Evolutionary conservation across 1,140 invertebrate genomes (phyloP), one percentile per base, ranked within the genome.

Genomic region (Pseudomyrmex flavicornis): DNA sequence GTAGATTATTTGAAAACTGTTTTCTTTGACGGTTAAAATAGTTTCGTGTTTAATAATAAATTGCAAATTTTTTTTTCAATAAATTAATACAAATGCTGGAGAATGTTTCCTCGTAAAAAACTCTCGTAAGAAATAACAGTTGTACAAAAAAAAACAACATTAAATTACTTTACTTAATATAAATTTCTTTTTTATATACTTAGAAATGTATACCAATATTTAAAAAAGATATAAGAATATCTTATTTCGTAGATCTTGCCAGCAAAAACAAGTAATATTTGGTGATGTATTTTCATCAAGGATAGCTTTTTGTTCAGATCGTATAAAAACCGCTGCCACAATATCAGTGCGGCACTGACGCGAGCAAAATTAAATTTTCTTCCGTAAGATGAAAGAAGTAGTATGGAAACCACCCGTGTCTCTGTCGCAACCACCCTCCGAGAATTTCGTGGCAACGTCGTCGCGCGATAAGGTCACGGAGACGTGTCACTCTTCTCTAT

Each of bases 361-460:
- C 13, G 10, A 15, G 13, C 20, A 44, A 46, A 83, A 85, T 73
- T 66, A 72, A 85, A 87, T 82, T 82, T 63, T 85, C 48, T 52
- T 44, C 62, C 12, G 10, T 22, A 9, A 85, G 68, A 85, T 80
- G 85, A 86, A 86, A 85, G 75, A 86, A 69, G 17, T 50, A 46
- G 20, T 46, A 75, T 58, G 48, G 63, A 52, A 83, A 72, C 13
- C 52, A 20, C 35, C 58, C 70, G 13, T 68, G 26, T 9, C 52
- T 76, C 35, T 68, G 26, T 9, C 52, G 15, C n/a, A 61, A 15
- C 17, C 9, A 63, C 52, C 13, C 46, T 59, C 26, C 26, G 10
- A 17, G 69, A 73, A 79, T 48, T 59, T 79, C 10, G 44, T 56
- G 22, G 44, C 44, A 56, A 70, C 13, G 44, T 61, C 26, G n/a